Percentiles rank a stretch among this genome's conserved stretches.
Conservation (phyloP, 2,888 invertebrate species). For the Microctonus hyperodae region DNA sequence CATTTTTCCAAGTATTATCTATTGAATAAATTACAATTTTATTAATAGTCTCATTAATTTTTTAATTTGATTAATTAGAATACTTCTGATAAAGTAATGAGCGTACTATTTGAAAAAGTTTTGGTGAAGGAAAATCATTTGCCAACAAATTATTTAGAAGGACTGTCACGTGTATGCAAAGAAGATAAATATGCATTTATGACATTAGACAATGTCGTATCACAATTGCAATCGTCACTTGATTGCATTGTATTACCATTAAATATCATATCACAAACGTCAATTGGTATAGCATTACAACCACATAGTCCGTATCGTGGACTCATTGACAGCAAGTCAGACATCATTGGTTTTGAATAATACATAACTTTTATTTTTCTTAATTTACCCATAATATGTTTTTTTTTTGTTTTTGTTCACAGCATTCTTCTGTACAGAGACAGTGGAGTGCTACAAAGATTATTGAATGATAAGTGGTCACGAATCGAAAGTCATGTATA, state of each 20-base stretch:
- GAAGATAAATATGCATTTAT: constrained; percentile 58
- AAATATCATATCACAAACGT: constrained; percentile 55
- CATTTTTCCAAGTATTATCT: constrained; percentile 58
- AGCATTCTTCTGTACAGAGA: constrained; percentile 57
- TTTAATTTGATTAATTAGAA: constrained; percentile 47
- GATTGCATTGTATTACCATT: constrained; percentile 54
- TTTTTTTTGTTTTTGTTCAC: constrained; percentile 1
- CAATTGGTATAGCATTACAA: constrained; percentile 55
- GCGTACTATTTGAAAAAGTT: constrained; percentile 50
- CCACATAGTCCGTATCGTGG: constrained; percentile 54
- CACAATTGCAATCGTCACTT: constrained; percentile 48
- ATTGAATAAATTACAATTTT: too few relatives aligned
- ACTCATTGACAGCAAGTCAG: constrained; percentile 56
- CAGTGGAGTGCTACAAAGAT: constrained; percentile 56
- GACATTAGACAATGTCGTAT: constrained; percentile 54
- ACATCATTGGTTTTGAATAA: background rate
- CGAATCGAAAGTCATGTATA: constrained; percentile 33
- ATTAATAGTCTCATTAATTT: background rate
- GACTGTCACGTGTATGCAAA: constrained; percentile 51
- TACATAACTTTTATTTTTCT: background rate
- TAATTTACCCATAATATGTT: background rate
- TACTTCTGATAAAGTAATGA: constrained; percentile 50
- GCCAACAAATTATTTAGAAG: constrained; percentile 54
- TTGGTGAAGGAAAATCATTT: constrained; percentile 45
- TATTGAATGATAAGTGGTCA: constrained; percentile 49